phyloP scores from a whole-genome alignment of 2,888 invertebrate species.

The Ashinkailepas kermadecensis region DNA sequence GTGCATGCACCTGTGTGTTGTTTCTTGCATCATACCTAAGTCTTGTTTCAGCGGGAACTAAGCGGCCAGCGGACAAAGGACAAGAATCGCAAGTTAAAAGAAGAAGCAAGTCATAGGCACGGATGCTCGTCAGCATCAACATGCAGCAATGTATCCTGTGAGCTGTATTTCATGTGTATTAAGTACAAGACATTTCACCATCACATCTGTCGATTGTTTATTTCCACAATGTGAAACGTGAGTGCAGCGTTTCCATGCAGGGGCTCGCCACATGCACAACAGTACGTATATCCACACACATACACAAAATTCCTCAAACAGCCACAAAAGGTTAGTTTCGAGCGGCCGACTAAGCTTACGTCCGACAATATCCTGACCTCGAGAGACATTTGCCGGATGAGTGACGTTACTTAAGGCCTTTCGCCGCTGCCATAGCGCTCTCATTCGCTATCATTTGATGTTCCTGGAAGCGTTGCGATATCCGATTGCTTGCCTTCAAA shows the following conservation, averaged over 20 bases:
- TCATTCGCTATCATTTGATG: conserved; percentile 90
- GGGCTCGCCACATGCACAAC: background rate
- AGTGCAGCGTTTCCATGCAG: too few relatives aligned
- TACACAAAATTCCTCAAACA: background rate
- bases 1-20: too few relatives aligned
- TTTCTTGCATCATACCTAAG: too few relatives aligned
- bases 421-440: conserved; percentile 62
- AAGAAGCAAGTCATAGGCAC: background rate
- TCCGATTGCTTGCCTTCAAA: conserved; percentile 47
- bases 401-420: background rate
- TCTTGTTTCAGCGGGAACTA: conserved; percentile 36
- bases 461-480: conserved; percentile 94
- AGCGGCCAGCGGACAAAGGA: background rate
- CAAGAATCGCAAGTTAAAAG: background rate
- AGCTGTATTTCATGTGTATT: background rate
- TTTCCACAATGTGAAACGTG: background rate
- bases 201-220: background rate
- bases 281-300: background rate
- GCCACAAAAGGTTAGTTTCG: too few relatives aligned
- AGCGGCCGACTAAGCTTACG: too few relatives aligned
- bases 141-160: too few relatives aligned
- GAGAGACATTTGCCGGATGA: too few relatives aligned
- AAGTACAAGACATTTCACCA: background rate
- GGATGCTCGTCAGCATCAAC: too few relatives aligned
- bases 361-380: too few relatives aligned